A percentile compares a stretch with the other conserved stretches of the same genome.
Conservation (phyloP, 2,888 invertebrate genomes). For the Drepanosiphum platanoidis region DNA sequence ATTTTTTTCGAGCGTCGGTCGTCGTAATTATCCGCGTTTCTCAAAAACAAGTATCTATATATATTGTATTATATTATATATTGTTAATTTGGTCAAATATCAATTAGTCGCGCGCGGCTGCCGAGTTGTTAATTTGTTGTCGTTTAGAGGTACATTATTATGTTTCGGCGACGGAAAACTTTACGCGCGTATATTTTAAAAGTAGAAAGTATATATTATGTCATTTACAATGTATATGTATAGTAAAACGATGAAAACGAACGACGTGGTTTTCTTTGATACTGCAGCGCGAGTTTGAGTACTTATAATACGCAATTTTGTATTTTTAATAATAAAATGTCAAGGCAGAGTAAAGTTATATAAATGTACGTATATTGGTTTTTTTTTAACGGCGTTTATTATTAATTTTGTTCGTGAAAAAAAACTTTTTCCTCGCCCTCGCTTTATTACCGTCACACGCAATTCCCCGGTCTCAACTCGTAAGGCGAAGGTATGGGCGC, state of each 20-base stretch:
- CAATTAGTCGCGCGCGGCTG: not conserved
- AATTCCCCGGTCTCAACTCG: too few relatives aligned
- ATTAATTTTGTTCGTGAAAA: too few relatives aligned
- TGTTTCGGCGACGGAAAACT: not conserved
- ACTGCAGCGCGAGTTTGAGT: not conserved
- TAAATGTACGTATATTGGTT: too few relatives aligned
- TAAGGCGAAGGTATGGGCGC: too few relatives aligned
- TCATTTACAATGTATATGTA: too few relatives aligned
- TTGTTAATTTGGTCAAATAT: not conserved
- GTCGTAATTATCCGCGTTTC: slow-evolving; percentile 5
- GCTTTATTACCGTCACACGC: too few relatives aligned
- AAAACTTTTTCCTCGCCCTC: too few relatives aligned
- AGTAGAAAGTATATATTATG: not conserved
- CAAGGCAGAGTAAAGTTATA: too few relatives aligned
- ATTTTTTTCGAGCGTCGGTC: not conserved
- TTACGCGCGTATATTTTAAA: too few relatives aligned
- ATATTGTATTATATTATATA: not conserved
- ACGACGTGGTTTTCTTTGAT: not conserved
- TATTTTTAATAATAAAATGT: too few relatives aligned
- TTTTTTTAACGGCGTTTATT: too few relatives aligned
- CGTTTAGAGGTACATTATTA: not conserved
- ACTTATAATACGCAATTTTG: not conserved
- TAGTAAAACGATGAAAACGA: not conserved
- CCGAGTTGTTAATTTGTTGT: slow-evolving; percentile 38
- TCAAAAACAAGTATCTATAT: not conserved